Evolutionary conservation across 1,140 invertebrate species (phyloP), one percentile per base, ranked within the genome.

Genomic region (Heliconius congener): DNA sequence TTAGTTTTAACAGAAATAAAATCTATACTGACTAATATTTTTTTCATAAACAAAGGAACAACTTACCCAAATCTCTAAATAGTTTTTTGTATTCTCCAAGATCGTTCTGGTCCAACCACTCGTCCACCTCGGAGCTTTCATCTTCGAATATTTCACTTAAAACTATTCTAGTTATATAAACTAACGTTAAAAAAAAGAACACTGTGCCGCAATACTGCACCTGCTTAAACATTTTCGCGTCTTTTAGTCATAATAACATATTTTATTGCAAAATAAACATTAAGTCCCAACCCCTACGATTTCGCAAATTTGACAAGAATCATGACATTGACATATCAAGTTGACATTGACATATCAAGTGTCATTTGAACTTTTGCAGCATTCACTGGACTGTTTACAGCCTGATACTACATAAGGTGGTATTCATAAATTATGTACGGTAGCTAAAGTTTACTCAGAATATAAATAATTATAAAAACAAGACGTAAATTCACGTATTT

Each of bases 51-150:
- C 18, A 52, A 52, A 52, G 16, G 50, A 52, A 52, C 50, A 19
- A 94, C 95, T 96, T 91, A 97, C 97, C 97, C 95, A 96, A 95
- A 86, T 96, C 95, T 84, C 94, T 95, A 86, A 97, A 97, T 8
- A 97, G 87, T 77, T 96, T 94, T 83, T 96, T 96, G 86, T 97
- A 97, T 77, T 96, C 95, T 37, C 95, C 91, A 37, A 97, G 92
- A 76, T 96, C 95, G 88, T 96, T 97, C 86, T 97, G 96, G 72
- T 96, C 95, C 71, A 97, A 90, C 97, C 97, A 97, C 84, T 96
- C 95, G 81, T 97, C 96, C 66, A 97, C 96, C 91, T 96, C 95
- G 46, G 90, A 95, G 81, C 94, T 90, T 83, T 96, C 95, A 82
- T 95, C 95, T 85, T 95, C 90, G 81, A 91, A 90, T 81, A 91